phyloP scores from a whole-genome alignment of 2,113 vertebrate species.

The Glaucidium brasilianum region DNA sequence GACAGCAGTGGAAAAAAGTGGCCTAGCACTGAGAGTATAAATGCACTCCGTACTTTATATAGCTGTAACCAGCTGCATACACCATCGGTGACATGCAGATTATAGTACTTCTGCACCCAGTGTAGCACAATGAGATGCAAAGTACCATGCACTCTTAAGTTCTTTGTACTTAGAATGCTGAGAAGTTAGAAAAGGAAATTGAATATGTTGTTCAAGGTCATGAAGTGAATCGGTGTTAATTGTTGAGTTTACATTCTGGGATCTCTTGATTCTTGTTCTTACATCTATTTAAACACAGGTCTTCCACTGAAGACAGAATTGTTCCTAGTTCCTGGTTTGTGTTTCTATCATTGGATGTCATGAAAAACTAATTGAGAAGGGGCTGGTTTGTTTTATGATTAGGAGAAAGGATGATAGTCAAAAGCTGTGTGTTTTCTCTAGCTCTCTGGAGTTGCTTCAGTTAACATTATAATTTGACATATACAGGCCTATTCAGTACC shows the following conservation, averaged over 20 bases:
- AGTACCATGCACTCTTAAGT: background rate
- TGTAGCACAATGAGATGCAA: background rate
- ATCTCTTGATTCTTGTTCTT: background rate
- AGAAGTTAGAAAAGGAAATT: background rate
- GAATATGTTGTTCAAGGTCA: background rate
- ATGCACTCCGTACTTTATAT: background rate
- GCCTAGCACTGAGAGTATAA: background rate
- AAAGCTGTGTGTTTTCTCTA: background rate
- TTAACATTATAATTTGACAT: background rate
- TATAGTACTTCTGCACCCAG: background rate
- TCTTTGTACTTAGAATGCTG: background rate
- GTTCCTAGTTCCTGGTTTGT: background rate
- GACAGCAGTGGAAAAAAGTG: background rate
- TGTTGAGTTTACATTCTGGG: background rate
- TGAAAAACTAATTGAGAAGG: background rate
- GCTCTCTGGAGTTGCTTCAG: background rate
- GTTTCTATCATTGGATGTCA: background rate
- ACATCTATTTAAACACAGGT: background rate
- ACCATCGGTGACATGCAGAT: background rate
- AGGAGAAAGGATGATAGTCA: background rate
- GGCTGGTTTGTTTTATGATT: background rate
- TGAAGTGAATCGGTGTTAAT: background rate
- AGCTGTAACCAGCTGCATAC: background rate
- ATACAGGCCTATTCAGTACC: background rate
- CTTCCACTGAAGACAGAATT: background rate